Percentiles rank a stretch among this genome's conserved stretches.
These are phyloP conservation scores for Laticauda laticaudata DNA, from an alignment of 2,113 vertebrate species.

Conservation along the genomic window DNA sequence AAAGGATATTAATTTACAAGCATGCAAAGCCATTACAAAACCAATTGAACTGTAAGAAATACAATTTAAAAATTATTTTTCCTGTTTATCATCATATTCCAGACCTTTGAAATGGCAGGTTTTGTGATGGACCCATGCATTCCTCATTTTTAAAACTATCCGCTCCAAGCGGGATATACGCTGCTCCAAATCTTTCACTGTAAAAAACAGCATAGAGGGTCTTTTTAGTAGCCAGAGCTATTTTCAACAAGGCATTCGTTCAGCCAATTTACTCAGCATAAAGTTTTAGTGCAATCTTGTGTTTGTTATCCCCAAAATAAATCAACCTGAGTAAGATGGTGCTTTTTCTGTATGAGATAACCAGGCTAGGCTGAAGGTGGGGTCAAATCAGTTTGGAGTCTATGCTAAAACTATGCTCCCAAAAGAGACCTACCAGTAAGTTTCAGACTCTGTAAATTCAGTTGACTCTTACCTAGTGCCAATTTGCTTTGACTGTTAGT, in stretches of 20 bases:
- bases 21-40: conserved; percentile 1
- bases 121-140: conserved; percentile 14
- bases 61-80: not conserved
- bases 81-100: conserved; percentile 16
- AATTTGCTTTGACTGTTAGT: not conserved
- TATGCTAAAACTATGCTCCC: not conserved
- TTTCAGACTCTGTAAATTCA: not conserved
- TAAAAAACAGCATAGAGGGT: not conserved
- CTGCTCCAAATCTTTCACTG: conserved; percentile 17
- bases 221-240: not conserved
- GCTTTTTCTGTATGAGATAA: not conserved
- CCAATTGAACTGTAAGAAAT: not conserved
- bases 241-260: not conserved
- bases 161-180: conserved; percentile 12
- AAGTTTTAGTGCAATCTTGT: not conserved
- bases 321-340: not conserved
- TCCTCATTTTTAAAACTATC: conserved; percentile 25
- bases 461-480: not conserved
- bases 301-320: not conserved
- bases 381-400: not conserved
- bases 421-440: not conserved
- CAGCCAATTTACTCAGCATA: not conserved
- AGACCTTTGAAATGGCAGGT: not conserved
- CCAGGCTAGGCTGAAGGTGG: not conserved
- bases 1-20: conserved; percentile 4